Base-by-base conservation (phyloP, 2,888 invertebrate genomes). In the Drosophila gaucha region DNA sequence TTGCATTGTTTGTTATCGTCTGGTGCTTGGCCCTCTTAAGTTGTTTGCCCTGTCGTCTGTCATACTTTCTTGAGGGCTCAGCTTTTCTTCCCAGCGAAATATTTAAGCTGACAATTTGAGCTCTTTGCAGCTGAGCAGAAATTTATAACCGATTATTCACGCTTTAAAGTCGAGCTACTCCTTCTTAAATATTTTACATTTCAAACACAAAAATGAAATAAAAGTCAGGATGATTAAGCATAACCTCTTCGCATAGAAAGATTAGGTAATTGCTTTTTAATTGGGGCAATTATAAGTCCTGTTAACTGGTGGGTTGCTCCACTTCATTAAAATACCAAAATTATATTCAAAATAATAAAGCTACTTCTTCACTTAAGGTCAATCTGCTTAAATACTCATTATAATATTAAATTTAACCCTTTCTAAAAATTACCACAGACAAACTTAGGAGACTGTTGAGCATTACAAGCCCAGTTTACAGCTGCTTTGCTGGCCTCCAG, bases 101-200 rank as follows among this genome's bases (percentile, higher is more conserved):
- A 18, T 55, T 44, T 69, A 69, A 60, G 59, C 73, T 54, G 59
- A 24, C 56, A 46, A 43, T 36, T 44, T 63, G 16, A 20, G 38
- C 55, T 63, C 56, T 51, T 51, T 41, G 60, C 70, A 74, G 56
- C 50, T 43, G 50, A 16, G 55, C 43, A 6, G 14, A 71, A 43
- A 6, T 56, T 55, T 64, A n/a, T 6, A 39, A 22, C 41, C 51
- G 64, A 51, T 38, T 66, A 31, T 22, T 2, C 28, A 28, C 6
- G 6, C 28, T 28, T 9, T n/a, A n/a, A n/a, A n/a, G n/a, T n/a
- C n/a, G n/a, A n/a, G n/a, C n/a, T n/a, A n/a, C n/a, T n/a, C n/a
- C n/a, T n/a, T n/a, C n/a, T n/a, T n/a, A n/a, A 14, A 26, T 14
- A 14, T 5, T 14, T 6, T 4, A 9, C n/a, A 22, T 8, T 39